Evolutionary conservation across 1,140 invertebrate species (phyloP).

Genomic region (Nebria ingens): DNA sequence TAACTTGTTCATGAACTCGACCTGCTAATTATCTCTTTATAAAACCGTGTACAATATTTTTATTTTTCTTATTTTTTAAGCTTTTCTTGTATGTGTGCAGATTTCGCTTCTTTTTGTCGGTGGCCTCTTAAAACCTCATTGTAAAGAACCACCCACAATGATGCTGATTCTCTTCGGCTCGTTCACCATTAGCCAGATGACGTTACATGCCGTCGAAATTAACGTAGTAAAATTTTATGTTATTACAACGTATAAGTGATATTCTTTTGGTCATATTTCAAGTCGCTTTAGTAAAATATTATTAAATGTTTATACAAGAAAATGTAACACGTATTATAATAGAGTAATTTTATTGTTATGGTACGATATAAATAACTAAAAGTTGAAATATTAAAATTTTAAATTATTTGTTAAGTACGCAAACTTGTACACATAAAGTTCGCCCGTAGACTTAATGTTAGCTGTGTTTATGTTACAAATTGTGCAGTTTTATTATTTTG

Average conservation of each 20-base stretch:
- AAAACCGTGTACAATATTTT: background rate
- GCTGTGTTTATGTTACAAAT: background rate
- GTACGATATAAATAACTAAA: background rate
- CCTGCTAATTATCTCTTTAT: background rate
- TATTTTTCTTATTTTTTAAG: too few species aligned
- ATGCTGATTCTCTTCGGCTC: background rate
- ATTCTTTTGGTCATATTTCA: too few species aligned
- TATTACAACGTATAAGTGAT: too few species aligned
- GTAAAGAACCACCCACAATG: background rate
- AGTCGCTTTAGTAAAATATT: background rate
- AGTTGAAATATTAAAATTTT: background rate
- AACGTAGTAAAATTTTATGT: too few species aligned
- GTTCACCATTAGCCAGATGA: background rate
- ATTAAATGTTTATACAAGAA: background rate
- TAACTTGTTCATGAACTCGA: background rate
- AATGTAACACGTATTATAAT: too few species aligned
- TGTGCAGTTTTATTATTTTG: background rate
- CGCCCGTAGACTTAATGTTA: background rate
- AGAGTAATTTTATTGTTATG: background rate
- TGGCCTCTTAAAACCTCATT: background rate
- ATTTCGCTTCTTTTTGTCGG: background rate
- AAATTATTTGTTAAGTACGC: background rate
- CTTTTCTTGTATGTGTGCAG: too few species aligned
- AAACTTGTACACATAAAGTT: background rate
- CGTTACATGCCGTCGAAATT: too few species aligned